Conservation (phyloP, 2,797 vertebrate species). For the Pantherophis vulpinus region DNA sequence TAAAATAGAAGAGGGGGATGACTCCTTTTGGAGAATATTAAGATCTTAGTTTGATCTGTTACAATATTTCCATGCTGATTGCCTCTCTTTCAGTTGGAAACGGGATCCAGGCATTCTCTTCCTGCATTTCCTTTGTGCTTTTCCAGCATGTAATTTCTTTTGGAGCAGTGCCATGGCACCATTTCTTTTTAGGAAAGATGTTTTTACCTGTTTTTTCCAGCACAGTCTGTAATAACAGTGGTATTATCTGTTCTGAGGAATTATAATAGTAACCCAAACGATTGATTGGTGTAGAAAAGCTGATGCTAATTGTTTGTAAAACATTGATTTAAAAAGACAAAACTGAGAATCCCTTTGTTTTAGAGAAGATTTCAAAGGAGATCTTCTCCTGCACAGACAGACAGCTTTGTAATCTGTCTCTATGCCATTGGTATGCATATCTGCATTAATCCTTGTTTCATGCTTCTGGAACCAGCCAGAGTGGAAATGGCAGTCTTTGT, state of each 20-base stretch:
- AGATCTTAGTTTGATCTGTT: too few relatives aligned
- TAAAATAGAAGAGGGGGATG: neutral
- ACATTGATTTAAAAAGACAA: neutral
- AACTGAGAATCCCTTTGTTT: neutral
- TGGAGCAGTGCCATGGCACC: neutral
- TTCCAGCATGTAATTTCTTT: neutral
- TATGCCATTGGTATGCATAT: neutral
- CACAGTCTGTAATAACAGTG: neutral
- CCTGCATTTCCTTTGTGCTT: neutral
- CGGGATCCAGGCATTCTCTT: neutral
- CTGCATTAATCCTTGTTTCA: neutral
- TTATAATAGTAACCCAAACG: neutral
- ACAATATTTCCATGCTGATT: neutral
- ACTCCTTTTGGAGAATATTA: neutral
- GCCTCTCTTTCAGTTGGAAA: neutral
- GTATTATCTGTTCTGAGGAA: neutral
- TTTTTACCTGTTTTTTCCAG: neutral
- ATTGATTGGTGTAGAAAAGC: neutral
- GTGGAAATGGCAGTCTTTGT: slow-evolving; percentile 68
- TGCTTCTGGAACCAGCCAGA: neutral
- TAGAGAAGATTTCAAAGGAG: accelerated
- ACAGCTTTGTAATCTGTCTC: neutral
- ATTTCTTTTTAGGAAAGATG: neutral
- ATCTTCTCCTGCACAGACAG: accelerated
- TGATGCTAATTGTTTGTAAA: neutral